These are phyloP conservation scores for Phenganax subtilis DNA, from an alignment of 92 coral and sea anemone species.

Conservation along the genomic window DNA sequence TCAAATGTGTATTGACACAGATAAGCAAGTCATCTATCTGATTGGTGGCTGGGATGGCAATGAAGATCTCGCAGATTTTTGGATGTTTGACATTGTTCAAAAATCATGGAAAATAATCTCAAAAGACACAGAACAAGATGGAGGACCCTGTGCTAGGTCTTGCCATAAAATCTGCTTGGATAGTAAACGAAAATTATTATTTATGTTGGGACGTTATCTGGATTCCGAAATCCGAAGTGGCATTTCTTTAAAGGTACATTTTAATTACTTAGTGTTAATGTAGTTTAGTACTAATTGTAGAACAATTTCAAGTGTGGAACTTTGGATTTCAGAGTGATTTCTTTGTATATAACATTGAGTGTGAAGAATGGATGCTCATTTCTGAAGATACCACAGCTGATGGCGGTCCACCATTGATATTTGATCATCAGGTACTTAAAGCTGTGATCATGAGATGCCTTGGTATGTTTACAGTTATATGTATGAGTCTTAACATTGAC, in stretches of 20 bases:
- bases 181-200: constrained; percentile 69
- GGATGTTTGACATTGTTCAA: constrained; percentile 69
- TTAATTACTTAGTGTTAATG: not conserved
- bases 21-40: constrained; percentile 69
- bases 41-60: constrained; percentile 99
- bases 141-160: constrained; percentile 96
- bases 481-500: not conserved
- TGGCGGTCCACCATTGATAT: constrained; percentile 94
- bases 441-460: not conserved
- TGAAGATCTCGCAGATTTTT: constrained; percentile 85
- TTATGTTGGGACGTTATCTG: constrained; percentile 85
- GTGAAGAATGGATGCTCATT: constrained; percentile 85
- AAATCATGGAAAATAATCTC: constrained; percentile 79
- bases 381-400: constrained; percentile 84
- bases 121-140: constrained; percentile 81
- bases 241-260: constrained; percentile 80
- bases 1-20: constrained; percentile 93
- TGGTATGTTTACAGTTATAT: not conserved
- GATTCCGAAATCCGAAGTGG: constrained; percentile 80
- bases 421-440: constrained; percentile 81
- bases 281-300: not conserved
- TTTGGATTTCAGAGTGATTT: constrained; percentile 68
- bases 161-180: constrained; percentile 97
- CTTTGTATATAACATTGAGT: constrained; percentile 83
- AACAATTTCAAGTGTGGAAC: not conserved